Percentiles rank a stretch among this genome's conserved stretches.
Conservation (phyloP, 2,888 invertebrate species). For the Palloptera scutellata region DNA sequence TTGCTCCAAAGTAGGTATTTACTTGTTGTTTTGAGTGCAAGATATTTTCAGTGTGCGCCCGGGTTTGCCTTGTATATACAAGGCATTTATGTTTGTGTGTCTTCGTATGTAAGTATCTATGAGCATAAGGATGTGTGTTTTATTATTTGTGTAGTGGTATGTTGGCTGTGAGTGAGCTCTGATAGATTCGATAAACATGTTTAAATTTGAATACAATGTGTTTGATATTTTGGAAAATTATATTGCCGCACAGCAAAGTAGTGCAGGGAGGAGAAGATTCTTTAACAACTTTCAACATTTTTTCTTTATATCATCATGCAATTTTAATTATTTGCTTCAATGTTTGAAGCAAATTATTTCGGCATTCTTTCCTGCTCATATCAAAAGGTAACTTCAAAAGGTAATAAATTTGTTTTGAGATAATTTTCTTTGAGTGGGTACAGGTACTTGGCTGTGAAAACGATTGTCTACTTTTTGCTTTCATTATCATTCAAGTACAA, state of each 20-base stretch:
- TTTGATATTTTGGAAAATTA: conserved; percentile 17
- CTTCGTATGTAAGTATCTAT: conserved; percentile 6
- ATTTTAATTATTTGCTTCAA: not conserved
- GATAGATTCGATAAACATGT: conserved; percentile 25
- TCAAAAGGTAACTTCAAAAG: too few relatives aligned
- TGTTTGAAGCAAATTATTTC: too few relatives aligned
- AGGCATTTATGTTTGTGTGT: conserved; percentile 12
- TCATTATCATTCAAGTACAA: too few relatives aligned
- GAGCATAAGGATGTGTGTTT: not conserved
- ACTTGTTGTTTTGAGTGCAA: conserved; percentile 26
- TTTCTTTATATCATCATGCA: not conserved
- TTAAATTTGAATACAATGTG: conserved; percentile 16
- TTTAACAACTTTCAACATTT: not conserved
- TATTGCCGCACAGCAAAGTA: not conserved
- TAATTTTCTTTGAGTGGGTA: too few relatives aligned
- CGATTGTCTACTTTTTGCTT: too few relatives aligned
- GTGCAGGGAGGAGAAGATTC: not conserved
- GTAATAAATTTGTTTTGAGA: too few relatives aligned
- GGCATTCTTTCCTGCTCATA: too few relatives aligned
- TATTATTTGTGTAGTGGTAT: not conserved
- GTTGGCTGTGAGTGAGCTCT: conserved; percentile 7
- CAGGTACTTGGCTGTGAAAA: too few relatives aligned
- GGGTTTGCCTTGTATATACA: conserved; percentile 46
- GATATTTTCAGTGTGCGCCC: conserved; percentile 22
- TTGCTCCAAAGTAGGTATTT: conserved; percentile 47